These are phyloP conservation scores for Sparidentex hasta DNA, from an alignment of 2,797 vertebrate species.

Conservation along the genomic window DNA sequence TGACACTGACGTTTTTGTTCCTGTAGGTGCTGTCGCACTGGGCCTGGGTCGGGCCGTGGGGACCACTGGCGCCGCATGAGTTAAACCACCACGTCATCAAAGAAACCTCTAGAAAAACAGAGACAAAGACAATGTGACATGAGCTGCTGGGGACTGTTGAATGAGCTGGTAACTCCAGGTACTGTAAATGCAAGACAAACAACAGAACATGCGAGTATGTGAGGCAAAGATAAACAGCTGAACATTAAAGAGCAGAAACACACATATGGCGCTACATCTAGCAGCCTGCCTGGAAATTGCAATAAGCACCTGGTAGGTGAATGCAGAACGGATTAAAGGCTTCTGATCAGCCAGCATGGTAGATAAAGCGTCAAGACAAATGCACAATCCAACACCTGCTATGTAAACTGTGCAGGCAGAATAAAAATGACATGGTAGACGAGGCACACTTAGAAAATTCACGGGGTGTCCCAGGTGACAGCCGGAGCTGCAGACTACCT, in stretches of 20 bases:
- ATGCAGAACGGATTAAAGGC: slow-evolving; percentile 22
- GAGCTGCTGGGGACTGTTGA: neutral
- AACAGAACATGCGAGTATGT: neutral
- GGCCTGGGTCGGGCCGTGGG: slow-evolving; percentile 90
- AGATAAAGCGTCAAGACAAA: slow-evolving; percentile 2
- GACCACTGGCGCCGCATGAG: slow-evolving; percentile 91
- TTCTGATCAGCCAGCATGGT: slow-evolving; percentile 8
- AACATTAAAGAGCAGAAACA: slow-evolving; percentile 4
- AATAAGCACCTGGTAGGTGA: neutral
- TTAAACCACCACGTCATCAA: slow-evolving; percentile 90
- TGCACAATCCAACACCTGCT: slow-evolving; percentile 19
- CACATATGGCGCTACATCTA: slow-evolving; percentile 1
- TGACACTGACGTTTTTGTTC: slow-evolving; percentile 88
- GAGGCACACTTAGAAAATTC: slow-evolving; percentile 15
- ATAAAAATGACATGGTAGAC: slow-evolving; percentile 20
- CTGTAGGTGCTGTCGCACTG: slow-evolving; percentile 91
- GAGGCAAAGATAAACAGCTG: neutral
- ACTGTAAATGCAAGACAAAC: neutral
- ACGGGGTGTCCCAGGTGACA: slow-evolving; percentile 16
- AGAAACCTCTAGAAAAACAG: slow-evolving; percentile 78
- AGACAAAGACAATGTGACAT: slow-evolving; percentile 1
- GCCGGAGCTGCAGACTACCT: slow-evolving; percentile 80
- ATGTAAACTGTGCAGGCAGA: slow-evolving; percentile 21
- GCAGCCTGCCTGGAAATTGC: slow-evolving; percentile 3
- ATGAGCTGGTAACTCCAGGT: neutral